Evolutionary conservation across 2,113 vertebrate genomes (phyloP).

Genomic region (Xiphophorus maculatus): DNA sequence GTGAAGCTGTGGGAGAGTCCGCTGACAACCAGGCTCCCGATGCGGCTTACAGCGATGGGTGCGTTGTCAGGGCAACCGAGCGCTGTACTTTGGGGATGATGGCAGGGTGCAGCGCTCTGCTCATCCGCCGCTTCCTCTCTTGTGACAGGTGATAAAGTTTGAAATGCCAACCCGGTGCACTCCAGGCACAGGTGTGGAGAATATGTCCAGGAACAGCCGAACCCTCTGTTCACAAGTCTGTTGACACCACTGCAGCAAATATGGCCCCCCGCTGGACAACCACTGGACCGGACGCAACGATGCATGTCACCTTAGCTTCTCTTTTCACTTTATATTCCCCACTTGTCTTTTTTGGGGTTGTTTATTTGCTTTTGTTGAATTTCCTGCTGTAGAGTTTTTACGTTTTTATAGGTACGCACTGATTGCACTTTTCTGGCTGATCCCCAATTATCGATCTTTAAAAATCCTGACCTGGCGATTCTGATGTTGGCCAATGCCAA

Average conservation of each 20-base stretch:
- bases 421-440: no score
- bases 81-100: not conserved
- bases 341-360: slow-evolving; percentile 2
- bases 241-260: slow-evolving; percentile 33
- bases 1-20: not conserved
- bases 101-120: slow-evolving; percentile 28
- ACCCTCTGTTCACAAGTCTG: slow-evolving; percentile 66
- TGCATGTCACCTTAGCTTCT: slow-evolving; percentile 52
- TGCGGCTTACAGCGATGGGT: slow-evolving; percentile 45
- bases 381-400: slow-evolving; percentile 1
- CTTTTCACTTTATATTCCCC: not conserved
- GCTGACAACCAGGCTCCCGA: no score
- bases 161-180: slow-evolving; percentile 59
- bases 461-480: no score
- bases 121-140: slow-evolving; percentile 53
- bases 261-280: slow-evolving; percentile 16
- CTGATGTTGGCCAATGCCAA: no score
- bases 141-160: slow-evolving; percentile 74
- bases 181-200: slow-evolving; percentile 61
- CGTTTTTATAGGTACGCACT: not conserved
- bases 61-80: slow-evolving; percentile 22
- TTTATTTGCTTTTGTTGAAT: not conserved
- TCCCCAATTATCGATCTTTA: no score
- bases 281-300: slow-evolving; percentile 25
- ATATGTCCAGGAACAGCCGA: slow-evolving; percentile 60